Percentiles rank a stretch among this genome's conserved stretches.
These are phyloP conservation scores for Sesamia nonagrioides DNA, from an alignment of 1,140 invertebrate genomes.

Conservation along the genomic window DNA sequence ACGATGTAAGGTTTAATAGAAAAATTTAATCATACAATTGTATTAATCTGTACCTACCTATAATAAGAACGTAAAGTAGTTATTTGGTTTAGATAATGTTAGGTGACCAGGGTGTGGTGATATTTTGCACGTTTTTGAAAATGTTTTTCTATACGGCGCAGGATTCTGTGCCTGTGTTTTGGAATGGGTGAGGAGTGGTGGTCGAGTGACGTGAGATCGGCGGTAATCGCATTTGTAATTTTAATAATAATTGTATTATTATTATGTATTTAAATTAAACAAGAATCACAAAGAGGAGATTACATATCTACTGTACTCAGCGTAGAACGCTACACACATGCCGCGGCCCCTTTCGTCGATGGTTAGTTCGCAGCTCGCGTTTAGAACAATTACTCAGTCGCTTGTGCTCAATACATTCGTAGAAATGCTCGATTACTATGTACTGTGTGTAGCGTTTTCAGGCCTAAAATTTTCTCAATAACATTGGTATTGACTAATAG, in stretches of 20 bases:
- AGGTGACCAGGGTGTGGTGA: constrained; percentile 87
- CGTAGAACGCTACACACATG: constrained; percentile 79
- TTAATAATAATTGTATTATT: constrained; percentile 67
- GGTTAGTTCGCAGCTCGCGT: not conserved
- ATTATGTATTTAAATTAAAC: constrained; percentile 72
- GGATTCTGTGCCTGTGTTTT: constrained; percentile 74
- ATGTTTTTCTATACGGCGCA: constrained; percentile 83
- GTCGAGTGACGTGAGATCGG: constrained; percentile 70
- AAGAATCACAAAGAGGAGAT: constrained; percentile 79
- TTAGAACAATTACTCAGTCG: constrained; percentile 29
- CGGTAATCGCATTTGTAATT: constrained; percentile 76
- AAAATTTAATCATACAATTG: constrained; percentile 78
- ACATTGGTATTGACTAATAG: constrained; percentile 85
- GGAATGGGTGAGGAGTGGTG: constrained; percentile 70
- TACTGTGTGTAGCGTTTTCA: constrained; percentile 78
- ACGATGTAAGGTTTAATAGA: constrained; percentile 80
- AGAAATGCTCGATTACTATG: constrained; percentile 48
- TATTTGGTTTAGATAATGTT: constrained; percentile 85
- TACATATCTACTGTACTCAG: constrained; percentile 82
- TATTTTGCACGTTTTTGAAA: constrained; percentile 87
- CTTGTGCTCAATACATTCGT: constrained; percentile 69
- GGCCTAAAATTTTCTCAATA: constrained; percentile 83
- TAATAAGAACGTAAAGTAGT: constrained; percentile 79
- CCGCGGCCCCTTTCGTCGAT: constrained; percentile 35
- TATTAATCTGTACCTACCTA: constrained; percentile 79